phyloP scores from a whole-genome alignment of 1,140 invertebrate species.

The fruit fly (Drosophila melanogaster) region DNA sequence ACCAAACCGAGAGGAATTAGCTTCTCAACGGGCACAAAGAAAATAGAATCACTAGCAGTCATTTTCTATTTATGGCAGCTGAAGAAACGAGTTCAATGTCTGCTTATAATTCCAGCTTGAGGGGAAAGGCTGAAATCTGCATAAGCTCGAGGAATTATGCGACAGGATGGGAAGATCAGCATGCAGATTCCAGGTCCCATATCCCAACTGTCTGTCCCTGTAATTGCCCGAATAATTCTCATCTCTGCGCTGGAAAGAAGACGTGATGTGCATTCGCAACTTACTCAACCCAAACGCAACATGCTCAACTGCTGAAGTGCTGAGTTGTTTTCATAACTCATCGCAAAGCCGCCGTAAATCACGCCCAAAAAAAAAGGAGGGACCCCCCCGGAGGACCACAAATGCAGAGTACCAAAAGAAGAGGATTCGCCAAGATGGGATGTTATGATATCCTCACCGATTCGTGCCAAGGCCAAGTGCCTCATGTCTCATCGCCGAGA shows the following conservation, averaged over 20 bases:
- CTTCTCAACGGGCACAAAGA: conserved; percentile 17
- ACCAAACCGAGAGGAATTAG: conserved; percentile 6
- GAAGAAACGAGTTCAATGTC: conserved; percentile 48
- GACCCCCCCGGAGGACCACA: conserved; percentile 6
- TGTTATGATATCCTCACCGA: conserved; percentile 19
- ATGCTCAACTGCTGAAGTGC: conserved; percentile 37
- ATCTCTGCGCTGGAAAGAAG: conserved; percentile 17
- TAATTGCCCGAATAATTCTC: conserved; percentile 59
- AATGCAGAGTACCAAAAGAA: conserved; percentile 1
- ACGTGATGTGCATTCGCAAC: conserved; percentile 51
- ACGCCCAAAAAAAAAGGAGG: conserved; percentile 37
- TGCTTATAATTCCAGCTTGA: conserved; percentile 5
- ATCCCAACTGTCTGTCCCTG: conserved; percentile 7
- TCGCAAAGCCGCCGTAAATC: conserved; percentile 59
- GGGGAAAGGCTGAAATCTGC: conserved; percentile 15
- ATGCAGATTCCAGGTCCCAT: neutral
- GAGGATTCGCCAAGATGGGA: conserved; percentile 5
- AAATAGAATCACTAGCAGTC: conserved; percentile 9
- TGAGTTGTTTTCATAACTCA: conserved; percentile 66
- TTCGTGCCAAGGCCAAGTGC: conserved; percentile 49
- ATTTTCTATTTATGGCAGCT: conserved; percentile 50
- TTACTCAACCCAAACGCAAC: conserved; percentile 16
- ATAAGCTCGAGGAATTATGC: conserved; percentile 1
- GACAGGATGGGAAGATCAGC: neutral
- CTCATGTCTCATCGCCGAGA: conserved; percentile 5